phyloP scores from a whole-genome alignment of 2,113 vertebrate species.

The Caracal caracal region DNA sequence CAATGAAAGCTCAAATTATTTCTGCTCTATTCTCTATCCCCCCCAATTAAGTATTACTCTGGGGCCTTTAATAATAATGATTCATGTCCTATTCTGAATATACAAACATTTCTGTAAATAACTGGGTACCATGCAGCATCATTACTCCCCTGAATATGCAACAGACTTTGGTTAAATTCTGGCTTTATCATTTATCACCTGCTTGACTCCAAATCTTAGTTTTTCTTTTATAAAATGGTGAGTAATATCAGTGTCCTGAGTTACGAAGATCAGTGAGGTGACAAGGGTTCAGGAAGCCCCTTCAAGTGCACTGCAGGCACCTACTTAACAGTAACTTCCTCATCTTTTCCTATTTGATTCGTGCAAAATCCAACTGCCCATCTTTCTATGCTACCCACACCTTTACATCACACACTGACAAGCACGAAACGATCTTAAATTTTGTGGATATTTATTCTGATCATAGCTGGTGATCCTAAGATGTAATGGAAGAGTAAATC shows the following conservation, averaged over 20 bases:
- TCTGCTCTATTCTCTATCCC: not conserved
- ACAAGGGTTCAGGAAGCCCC: not conserved
- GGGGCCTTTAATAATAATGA: slow-evolving; percentile 10
- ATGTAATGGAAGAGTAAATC: slow-evolving; percentile 34
- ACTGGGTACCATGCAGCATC: not conserved
- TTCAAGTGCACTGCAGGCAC: not conserved
- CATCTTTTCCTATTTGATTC: not conserved
- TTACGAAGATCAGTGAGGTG: not conserved
- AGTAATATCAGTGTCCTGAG: not conserved
- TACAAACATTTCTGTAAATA: slow-evolving; percentile 25
- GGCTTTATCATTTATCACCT: slow-evolving; percentile 27
- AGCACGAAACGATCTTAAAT: not conserved
- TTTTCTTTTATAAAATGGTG: not conserved
- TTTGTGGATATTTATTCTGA: slow-evolving; percentile 44
- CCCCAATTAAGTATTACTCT: not conserved
- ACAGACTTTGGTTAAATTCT: slow-evolving; percentile 26
- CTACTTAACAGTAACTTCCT: not conserved
- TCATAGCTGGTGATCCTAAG: not conserved
- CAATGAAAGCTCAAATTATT: slow-evolving; percentile 30
- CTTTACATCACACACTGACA: not conserved
- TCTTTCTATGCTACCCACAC: not conserved
- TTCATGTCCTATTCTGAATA: not conserved
- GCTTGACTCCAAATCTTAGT: not conserved
- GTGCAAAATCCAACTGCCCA: not conserved
- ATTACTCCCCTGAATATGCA: not conserved